Evolutionary conservation across 1,140 invertebrate genomes (phyloP).

Genomic region (Hyposmocoma kahamanoa): DNA sequence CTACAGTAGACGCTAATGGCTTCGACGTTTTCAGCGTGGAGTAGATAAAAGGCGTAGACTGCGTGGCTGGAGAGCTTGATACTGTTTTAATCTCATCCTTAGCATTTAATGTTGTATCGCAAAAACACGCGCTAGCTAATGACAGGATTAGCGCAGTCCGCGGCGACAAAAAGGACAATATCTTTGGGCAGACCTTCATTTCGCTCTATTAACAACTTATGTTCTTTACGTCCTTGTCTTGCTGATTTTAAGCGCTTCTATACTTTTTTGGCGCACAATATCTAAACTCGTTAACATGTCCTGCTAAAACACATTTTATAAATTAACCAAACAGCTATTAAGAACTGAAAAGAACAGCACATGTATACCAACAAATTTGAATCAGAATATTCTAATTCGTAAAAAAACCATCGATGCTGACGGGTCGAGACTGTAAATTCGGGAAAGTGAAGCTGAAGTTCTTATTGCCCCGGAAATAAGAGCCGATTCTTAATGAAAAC

Average conservation of each 20-base stretch:
- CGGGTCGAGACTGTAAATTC: not conserved
- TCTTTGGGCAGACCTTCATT: conserved; percentile 7
- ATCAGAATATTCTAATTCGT: not conserved
- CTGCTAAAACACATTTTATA: not conserved
- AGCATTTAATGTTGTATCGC: conserved; percentile 23
- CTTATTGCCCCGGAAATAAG: conserved; percentile 23
- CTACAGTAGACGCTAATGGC: conserved; percentile 37
- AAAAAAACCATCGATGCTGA: not conserved
- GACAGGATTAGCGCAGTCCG: conserved; percentile 28
- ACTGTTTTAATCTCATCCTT: conserved; percentile 30
- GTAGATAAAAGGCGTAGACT: conserved; percentile 24
- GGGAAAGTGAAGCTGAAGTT: conserved; percentile 13
- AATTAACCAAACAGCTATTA: too few species aligned
- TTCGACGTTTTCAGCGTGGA: conserved; percentile 29
- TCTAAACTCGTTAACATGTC: not conserved
- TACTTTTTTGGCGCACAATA: conserved; percentile 13
- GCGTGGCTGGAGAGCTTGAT: conserved; percentile 19
- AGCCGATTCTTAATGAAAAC: conserved; percentile 35
- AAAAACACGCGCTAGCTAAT: conserved; percentile 24
- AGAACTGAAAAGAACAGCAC: too few species aligned
- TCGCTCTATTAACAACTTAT: not conserved
- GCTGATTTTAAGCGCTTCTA: not conserved
- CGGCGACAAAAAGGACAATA: conserved; percentile 17
- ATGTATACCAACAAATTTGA: too few species aligned
- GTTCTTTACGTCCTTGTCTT: conserved; percentile 3